Evolutionary conservation across 1,140 invertebrate genomes (phyloP).

Genomic region (Andrena cerasifolii): DNA sequence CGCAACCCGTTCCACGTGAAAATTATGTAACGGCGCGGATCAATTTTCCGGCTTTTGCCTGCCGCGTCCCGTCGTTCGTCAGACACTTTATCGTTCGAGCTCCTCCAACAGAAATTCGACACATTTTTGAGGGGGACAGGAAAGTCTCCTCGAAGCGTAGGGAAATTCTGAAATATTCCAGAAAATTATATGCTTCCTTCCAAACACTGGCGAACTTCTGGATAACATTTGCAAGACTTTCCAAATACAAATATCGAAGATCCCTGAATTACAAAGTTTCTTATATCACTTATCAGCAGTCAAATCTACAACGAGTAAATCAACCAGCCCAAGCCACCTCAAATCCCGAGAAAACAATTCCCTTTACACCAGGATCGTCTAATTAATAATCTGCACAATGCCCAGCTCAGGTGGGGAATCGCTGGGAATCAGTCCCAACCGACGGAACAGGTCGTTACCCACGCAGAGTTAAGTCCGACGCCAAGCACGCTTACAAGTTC

Average conservation of each 20-base stretch:
- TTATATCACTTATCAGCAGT: no score
- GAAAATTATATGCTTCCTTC: no score
- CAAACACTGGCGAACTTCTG: no score
- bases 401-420: background rate
- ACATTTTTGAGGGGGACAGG: background rate
- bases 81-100: background rate
- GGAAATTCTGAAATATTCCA: no score
- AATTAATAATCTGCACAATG: background rate
- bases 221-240: no score
- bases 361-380: no score
- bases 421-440: constrained; percentile 7
- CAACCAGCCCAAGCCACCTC: no score
- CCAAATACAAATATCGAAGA: no score
- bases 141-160: no score
- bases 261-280: no score
- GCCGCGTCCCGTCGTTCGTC: background rate
- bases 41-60: constrained; percentile 26
- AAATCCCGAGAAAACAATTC: no score
- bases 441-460: constrained; percentile 19
- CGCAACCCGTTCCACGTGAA: background rate
- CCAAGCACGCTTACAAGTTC: background rate
- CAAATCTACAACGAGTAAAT: no score
- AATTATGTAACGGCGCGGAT: constrained; percentile 37
- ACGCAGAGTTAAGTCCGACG: constrained; percentile 2
- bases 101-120: background rate